These are phyloP conservation scores for Gila robusta DNA, from an alignment of 2,797 vertebrate species.

Conservation along the genomic window DNA sequence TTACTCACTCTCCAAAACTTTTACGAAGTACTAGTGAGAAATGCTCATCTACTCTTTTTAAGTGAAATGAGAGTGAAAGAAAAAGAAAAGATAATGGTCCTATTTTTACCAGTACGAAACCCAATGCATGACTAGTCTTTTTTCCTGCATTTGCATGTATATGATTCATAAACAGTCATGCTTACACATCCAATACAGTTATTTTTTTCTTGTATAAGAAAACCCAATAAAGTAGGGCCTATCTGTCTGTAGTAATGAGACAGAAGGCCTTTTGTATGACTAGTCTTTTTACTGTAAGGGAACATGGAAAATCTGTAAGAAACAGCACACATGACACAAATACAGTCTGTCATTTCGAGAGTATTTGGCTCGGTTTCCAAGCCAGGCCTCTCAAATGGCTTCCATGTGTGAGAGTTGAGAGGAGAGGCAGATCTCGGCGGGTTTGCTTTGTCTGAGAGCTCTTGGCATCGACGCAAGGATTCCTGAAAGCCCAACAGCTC, in stretches of 20 bases:
- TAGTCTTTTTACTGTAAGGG: conserved; percentile 3
- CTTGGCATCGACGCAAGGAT: conserved; percentile 65
- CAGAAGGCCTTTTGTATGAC: conserved; percentile 18
- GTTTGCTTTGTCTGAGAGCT: conserved; percentile 70
- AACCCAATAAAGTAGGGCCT: not conserved
- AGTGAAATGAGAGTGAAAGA: not conserved
- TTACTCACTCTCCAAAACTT: not conserved
- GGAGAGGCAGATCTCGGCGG: conserved; percentile 70
- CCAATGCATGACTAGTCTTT: not conserved
- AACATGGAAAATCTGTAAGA: conserved; percentile 40
- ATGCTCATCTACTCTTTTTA: not conserved
- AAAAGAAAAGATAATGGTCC: not conserved
- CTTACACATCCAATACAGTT: not conserved
- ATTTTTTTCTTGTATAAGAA: not conserved
- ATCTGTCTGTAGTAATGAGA: not conserved
- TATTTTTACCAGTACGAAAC: not conserved
- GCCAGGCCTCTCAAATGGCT: conserved; percentile 53
- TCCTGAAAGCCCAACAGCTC: conserved; percentile 71
- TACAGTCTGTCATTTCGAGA: conserved; percentile 17
- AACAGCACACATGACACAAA: conserved; percentile 4
- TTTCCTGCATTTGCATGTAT: not conserved
- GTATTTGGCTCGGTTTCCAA: not conserved
- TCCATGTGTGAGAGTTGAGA: conserved; percentile 65
- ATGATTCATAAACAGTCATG: conserved; percentile 7
- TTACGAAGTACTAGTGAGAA: not conserved